Conservation (phyloP, 1,140 invertebrate genomes). For the Holotrichia oblita region DNA sequence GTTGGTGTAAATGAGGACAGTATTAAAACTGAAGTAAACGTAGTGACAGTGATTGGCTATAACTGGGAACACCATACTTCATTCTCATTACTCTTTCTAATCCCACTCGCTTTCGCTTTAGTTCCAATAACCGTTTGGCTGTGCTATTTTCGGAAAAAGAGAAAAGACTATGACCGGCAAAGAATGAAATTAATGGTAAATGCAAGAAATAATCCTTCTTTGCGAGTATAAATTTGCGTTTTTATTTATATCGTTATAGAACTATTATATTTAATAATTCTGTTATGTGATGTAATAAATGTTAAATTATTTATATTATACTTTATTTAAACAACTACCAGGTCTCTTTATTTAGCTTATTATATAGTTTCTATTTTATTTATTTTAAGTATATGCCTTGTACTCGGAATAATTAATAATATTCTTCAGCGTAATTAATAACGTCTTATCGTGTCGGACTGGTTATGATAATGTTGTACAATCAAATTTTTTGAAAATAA, state of each 20-base stretch:
- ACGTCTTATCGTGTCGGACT: no score
- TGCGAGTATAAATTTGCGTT: background rate
- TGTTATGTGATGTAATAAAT: constrained; percentile 10
- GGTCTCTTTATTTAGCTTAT: no score
- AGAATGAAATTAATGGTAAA: constrained; percentile 26
- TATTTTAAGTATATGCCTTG: no score
- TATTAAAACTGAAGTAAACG: constrained; percentile 36
- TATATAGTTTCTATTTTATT: no score
- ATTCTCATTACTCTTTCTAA: constrained; percentile 53
- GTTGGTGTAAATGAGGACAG: constrained; percentile 53
- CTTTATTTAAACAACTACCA: no score
- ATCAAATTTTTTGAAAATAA: no score
- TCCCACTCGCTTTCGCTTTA: constrained; percentile 52
- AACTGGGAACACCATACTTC: constrained; percentile 45
- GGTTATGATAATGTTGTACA: no score
- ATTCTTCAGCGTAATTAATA: no score
- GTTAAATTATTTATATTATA: constrained; percentile 8
- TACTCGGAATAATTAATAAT: no score
- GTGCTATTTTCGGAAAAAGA: constrained; percentile 54
- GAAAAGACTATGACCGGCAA: constrained; percentile 40
- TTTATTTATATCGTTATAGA: background rate
- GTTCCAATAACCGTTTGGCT: constrained; percentile 53
- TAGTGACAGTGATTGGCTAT: constrained; percentile 38
- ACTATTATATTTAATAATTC: background rate
- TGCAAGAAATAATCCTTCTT: background rate